Evolutionary conservation across 2,797 vertebrate species (phyloP), one percentile per base, ranked within the genome.

Genomic region (Trichosurus vulpecula): DNA sequence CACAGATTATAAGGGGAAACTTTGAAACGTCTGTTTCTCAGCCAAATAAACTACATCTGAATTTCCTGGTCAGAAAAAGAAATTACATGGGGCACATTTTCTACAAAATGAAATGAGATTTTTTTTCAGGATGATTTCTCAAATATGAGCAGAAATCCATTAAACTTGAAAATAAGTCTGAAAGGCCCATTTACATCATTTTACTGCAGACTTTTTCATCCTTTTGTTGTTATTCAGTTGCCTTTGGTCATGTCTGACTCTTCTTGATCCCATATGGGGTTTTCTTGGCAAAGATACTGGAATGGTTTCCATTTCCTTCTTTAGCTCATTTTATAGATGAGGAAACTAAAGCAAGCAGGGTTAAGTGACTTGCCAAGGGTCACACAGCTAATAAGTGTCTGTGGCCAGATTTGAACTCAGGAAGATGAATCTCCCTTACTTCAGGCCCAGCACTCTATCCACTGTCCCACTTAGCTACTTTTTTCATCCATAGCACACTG

Each of bases 71-170:
- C 12, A 35, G 90, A 95, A 90, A 97, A 96, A 90, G 90, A 81
- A 95, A 22, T 51, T 11, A 31, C 90, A 52, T 95, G 94, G 90
- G 56, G 55, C 89, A 97, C 90, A 95, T 66, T 0, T 0, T 12
- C 52, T 9, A 29, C 90, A 95, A 96, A 95, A 81, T 81, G 74
- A 96, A 14, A 89, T 27, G 53, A 95, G 55, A 53, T 92, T 91
- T n/a, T n/a, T 29, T 58, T 57, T 58, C 25, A 91, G 97, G 66
- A 29, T 94, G 90, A 93, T 97, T 98, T 98, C 96, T 95, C 96
- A 93, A 94, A 95, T 96, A 96, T 74, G 74, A 74, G 90, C 94
- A 56, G 96, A 66, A 95, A 97, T 81, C 29, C 92, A 95, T 90
- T 96, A 92, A 90, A 0, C 0, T 41, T 92, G 93, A 54, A 96